Percentiles rank a stretch among this genome's conserved stretches.
phyloP scores from a whole-genome alignment of 2,888 invertebrate genomes.

The Mesorhabditis spiculigera region DNA sequence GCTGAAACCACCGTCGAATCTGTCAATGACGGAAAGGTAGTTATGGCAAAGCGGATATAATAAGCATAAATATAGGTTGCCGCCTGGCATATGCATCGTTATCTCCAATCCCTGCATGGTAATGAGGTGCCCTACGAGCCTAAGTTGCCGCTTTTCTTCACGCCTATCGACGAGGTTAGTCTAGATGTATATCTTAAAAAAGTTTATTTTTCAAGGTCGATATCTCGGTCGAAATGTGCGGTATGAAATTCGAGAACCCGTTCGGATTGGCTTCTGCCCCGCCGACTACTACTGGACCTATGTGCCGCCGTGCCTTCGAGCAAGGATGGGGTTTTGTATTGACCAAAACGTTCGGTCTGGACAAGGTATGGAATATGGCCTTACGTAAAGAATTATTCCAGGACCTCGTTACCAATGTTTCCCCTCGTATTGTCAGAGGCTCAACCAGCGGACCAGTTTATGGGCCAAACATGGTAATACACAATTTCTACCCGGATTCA shows the following conservation, averaged over 20 bases:
- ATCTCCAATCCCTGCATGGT: slow-evolving; percentile 72
- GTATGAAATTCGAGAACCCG: slow-evolving; percentile 88
- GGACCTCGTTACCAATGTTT: slow-evolving; percentile 92
- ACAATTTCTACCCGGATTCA: neutral
- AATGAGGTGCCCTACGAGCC: slow-evolving; percentile 69
- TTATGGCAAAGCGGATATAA: neutral
- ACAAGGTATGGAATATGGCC: slow-evolving; percentile 72
- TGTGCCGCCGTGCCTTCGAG: slow-evolving; percentile 90
- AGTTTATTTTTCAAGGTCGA: slow-evolving; percentile 69
- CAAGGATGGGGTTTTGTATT: slow-evolving; percentile 97
- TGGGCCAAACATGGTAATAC: slow-evolving; percentile 73
- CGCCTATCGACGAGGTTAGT: slow-evolving; percentile 75
- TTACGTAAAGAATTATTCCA: slow-evolving; percentile 57
- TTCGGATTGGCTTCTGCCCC: slow-evolving; percentile 96
- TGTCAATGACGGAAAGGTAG: slow-evolving; percentile 95
- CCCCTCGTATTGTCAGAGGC: slow-evolving; percentile 90
- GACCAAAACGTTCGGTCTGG: slow-evolving; percentile 90
- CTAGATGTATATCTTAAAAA: neutral
- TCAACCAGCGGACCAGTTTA: slow-evolving; percentile 79
- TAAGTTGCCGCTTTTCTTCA: slow-evolving; percentile 83
- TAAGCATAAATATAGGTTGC: slow-evolving; percentile 26
- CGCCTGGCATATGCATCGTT: slow-evolving; percentile 75
- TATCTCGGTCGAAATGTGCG: slow-evolving; percentile 85
- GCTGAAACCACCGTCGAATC: slow-evolving; percentile 97
- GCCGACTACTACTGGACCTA: slow-evolving; percentile 78